phyloP scores from a whole-genome alignment of 2,113 vertebrate species.

The Poecile atricapillus region DNA sequence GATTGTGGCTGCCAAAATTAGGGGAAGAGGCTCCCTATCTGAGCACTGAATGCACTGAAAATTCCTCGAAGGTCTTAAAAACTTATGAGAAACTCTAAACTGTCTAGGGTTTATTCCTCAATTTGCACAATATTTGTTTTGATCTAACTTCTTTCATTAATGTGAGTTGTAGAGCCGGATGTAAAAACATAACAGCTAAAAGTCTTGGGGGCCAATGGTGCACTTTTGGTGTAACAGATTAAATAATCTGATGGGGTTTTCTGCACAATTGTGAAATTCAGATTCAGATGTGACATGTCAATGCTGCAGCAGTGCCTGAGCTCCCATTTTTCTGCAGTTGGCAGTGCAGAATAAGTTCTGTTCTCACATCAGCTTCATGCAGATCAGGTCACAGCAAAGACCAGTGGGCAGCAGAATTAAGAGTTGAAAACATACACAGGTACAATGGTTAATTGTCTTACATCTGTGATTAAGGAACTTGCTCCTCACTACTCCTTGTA shows the following conservation, averaged over 20 bases:
- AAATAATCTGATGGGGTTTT: background rate
- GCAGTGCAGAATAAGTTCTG: background rate
- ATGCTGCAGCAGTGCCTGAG: accelerated
- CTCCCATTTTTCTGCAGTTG: background rate
- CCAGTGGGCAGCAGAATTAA: background rate
- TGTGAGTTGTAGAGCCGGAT: background rate
- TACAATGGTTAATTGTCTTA: background rate
- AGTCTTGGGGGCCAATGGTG: accelerated
- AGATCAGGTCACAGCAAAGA: background rate
- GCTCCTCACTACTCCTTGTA: background rate
- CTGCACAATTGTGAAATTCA: background rate
- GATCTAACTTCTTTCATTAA: background rate
- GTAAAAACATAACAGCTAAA: background rate
- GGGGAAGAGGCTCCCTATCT: background rate
- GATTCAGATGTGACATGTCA: background rate
- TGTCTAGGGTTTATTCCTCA: background rate
- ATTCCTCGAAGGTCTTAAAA: background rate
- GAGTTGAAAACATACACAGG: background rate
- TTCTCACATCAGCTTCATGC: background rate
- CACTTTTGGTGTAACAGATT: background rate
- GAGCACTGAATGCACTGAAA: background rate
- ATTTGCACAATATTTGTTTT: background rate
- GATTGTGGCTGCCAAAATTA: background rate
- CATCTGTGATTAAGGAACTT: background rate
- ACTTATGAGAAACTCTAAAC: background rate